phyloP scores from a whole-genome alignment of 2,113 vertebrate species.

The Equus quagga region DNA sequence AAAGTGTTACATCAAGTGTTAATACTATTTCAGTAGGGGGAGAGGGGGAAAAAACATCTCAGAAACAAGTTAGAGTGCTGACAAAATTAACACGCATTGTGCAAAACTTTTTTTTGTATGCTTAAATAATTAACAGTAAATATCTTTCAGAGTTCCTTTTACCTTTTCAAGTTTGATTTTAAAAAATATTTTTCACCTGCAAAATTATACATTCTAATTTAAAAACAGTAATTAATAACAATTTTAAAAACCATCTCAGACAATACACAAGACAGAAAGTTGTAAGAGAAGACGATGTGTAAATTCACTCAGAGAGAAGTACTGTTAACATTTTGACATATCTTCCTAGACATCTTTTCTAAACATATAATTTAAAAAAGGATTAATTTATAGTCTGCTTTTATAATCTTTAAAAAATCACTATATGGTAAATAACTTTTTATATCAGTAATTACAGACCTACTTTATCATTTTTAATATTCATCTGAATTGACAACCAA shows the following conservation, averaged over 20 bases:
- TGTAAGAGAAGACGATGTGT: neutral
- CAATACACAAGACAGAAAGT: neutral
- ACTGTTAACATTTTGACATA: neutral
- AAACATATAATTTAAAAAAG: neutral
- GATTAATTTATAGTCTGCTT: neutral
- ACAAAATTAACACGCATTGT: neutral
- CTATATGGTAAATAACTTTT: neutral
- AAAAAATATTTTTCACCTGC: neutral
- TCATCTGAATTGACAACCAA: neutral
- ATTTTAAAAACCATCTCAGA: neutral
- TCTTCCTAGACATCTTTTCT: neutral
- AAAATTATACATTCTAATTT: neutral
- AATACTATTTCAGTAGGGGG: neutral
- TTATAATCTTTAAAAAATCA: neutral
- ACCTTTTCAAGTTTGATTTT: slow-evolving; percentile 19
- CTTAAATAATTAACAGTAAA: neutral
- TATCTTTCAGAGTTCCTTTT: slow-evolving; percentile 15
- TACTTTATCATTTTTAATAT: neutral
- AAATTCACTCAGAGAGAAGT: neutral
- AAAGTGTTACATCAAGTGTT: no score
- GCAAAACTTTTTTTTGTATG: neutral
- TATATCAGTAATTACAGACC: neutral
- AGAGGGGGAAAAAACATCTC: neutral
- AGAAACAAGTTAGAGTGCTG: neutral
- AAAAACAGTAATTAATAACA: neutral